Evolutionary conservation across 2,797 vertebrate genomes (phyloP).

Genomic region (Loris lydekkerianus): DNA sequence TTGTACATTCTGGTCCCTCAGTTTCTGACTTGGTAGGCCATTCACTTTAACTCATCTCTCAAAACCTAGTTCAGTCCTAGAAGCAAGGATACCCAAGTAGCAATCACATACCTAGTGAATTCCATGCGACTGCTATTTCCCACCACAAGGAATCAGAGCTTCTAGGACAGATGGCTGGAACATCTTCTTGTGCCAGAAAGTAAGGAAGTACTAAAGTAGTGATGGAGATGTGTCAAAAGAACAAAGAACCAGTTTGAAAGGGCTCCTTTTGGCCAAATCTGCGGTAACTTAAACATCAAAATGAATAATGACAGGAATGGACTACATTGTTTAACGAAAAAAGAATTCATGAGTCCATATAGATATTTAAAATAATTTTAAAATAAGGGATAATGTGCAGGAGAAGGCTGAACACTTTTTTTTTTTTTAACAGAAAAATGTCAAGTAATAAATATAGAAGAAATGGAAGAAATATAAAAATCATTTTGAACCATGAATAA

Average conservation of each 20-base stretch:
- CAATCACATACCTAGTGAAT: rapidly evolving
- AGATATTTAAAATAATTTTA: not conserved
- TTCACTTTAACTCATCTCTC: not conserved
- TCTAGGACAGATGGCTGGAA: not conserved
- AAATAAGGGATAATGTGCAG: not conserved
- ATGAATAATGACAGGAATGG: not conserved
- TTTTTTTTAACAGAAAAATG: not conserved
- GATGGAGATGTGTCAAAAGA: not conserved
- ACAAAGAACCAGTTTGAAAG: not conserved
- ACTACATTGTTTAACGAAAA: not conserved
- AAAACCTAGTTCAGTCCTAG: not conserved
- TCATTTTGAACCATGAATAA: not conserved
- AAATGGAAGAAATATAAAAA: not conserved
- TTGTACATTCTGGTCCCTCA: rapidly evolving
- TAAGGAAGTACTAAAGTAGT: not conserved
- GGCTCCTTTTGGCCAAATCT: not conserved
- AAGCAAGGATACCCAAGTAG: not conserved
- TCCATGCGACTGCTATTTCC: not conserved
- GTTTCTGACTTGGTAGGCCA: not conserved
- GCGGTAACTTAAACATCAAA: constrained; percentile 22
- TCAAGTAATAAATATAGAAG: not conserved
- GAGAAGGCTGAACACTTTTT: not conserved
- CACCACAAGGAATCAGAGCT: not conserved
- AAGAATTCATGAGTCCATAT: not conserved
- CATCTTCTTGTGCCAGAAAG: not conserved